Conservation (phyloP, 2,797 vertebrate species). For the Odontamblyopus rebecca region DNA sequence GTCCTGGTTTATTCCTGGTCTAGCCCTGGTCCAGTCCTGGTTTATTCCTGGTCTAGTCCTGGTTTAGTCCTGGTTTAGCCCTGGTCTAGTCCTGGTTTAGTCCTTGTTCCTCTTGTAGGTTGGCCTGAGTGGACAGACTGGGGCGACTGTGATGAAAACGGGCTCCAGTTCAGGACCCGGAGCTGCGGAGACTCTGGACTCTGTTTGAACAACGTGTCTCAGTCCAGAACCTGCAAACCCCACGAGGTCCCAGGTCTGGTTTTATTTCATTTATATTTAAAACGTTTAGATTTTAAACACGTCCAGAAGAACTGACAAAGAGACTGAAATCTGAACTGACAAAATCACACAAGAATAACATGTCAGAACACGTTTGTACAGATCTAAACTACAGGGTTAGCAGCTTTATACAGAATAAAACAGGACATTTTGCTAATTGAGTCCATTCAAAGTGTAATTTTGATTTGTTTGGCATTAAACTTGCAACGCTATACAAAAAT, state of each 20-base stretch:
- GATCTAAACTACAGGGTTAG: too few species aligned
- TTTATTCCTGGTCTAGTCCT: not conserved
- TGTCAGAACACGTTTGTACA: too few species aligned
- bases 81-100: not conserved
- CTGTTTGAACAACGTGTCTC: conserved; percentile 84
- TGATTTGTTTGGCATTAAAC: too few species aligned
- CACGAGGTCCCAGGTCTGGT: conserved; percentile 85
- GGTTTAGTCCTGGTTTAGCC: not conserved
- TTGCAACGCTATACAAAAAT: too few species aligned
- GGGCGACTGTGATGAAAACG: conserved; percentile 81
- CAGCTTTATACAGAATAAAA: too few species aligned
- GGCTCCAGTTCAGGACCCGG: conserved; percentile 79
- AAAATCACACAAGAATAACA: too few species aligned
- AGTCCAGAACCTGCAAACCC: conserved; percentile 80
- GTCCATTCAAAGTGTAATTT: too few species aligned
- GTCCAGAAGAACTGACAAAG: too few species aligned
- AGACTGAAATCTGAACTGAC: too few species aligned
- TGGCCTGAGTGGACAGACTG: conserved; percentile 87
- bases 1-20: not conserved
- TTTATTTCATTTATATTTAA: too few species aligned
- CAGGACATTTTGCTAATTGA: too few species aligned
- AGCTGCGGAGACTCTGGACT: conserved; percentile 76
- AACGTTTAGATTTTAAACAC: too few species aligned
- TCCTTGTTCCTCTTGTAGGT: conserved; percentile 59
- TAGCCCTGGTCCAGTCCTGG: not conserved